Conservation (phyloP, 2,888 invertebrate genomes). For the Pristionchus fissidentatus region DNA sequence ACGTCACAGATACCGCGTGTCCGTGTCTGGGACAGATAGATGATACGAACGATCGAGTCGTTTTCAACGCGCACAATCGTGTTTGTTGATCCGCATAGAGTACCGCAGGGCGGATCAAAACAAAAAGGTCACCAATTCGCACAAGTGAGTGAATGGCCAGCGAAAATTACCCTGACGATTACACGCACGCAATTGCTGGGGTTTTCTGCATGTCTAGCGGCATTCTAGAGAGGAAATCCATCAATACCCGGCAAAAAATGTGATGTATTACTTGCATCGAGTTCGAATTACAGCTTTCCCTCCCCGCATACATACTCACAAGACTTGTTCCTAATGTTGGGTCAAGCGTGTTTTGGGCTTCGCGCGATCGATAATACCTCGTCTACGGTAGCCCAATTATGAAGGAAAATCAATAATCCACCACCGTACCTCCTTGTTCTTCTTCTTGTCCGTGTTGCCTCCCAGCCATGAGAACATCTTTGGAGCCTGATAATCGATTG, state of each 20-base stretch:
- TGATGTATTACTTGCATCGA: background rate
- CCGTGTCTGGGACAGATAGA: too few relatives aligned
- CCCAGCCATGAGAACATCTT: constrained; percentile 74
- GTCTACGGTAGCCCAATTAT: background rate
- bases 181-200: background rate
- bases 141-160: background rate
- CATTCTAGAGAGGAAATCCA: background rate
- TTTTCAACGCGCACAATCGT: too few relatives aligned
- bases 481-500: background rate
- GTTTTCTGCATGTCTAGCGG: too few relatives aligned
- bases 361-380: background rate
- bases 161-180: background rate
- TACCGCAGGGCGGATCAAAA: too few relatives aligned
- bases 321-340: constrained; percentile 8
- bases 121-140: constrained; percentile 1
- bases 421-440: constrained; percentile 71
- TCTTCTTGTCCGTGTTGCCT: constrained; percentile 70
- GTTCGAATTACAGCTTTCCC: background rate
- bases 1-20: too few relatives aligned
- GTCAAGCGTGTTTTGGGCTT: background rate
- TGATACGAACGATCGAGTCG: too few relatives aligned
- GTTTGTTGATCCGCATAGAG: too few relatives aligned
- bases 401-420: constrained; percentile 24
- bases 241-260: background rate
- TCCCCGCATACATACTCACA: too few relatives aligned